Evolutionary conservation across 2,113 vertebrate species (phyloP).

Genomic region (Serilophus lunatus): DNA sequence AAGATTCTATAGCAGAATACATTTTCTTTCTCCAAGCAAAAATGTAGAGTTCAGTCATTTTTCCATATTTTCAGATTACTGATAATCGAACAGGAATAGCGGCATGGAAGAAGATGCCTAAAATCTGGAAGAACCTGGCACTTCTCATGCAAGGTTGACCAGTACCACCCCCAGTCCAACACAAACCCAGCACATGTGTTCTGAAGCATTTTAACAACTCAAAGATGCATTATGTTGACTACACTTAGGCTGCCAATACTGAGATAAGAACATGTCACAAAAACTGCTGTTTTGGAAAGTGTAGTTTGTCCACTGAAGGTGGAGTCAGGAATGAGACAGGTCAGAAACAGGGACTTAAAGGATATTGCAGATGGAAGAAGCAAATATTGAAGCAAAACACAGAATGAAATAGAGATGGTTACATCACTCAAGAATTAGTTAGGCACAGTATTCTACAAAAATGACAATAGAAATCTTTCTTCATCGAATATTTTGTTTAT

Average conservation of each 20-base stretch:
- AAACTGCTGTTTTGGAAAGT: not conserved
- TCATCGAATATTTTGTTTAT: not conserved
- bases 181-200: not conserved
- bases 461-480: conserved; percentile 4
- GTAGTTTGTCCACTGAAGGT: not conserved
- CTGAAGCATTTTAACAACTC: not conserved
- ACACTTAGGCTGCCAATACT: not conserved
- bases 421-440: not conserved
- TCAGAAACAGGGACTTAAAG: not conserved
- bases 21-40: not conserved
- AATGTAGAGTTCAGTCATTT: not conserved
- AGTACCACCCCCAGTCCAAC: not conserved
- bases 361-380: not conserved
- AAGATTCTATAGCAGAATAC: not conserved
- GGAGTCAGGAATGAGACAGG: not conserved
- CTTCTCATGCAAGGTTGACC: not conserved
- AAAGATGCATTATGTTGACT: not conserved
- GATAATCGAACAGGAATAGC: not conserved
- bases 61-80: not conserved
- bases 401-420: conserved; percentile 21
- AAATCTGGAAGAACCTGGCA: not conserved
- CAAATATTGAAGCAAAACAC: not conserved
- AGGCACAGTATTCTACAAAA: not conserved
- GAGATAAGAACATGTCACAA: not conserved
- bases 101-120: not conserved